Conservation (phyloP, 2,797 vertebrate species). For the Manis javanica region DNA sequence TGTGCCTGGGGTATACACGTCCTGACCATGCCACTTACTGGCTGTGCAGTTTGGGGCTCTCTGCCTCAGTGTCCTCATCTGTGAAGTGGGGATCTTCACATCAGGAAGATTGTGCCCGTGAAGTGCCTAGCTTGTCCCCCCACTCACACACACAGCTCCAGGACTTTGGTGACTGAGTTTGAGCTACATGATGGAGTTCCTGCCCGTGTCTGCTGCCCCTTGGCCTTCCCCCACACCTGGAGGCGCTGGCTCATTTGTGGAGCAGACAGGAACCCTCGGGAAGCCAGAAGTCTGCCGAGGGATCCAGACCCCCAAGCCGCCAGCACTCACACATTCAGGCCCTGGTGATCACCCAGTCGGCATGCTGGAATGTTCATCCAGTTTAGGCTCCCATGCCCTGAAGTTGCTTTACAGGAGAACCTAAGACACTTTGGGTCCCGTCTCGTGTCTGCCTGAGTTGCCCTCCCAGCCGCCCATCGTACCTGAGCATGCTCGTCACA, state of each 20-base stretch:
- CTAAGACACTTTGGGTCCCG: not conserved
- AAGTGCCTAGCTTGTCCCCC: not conserved
- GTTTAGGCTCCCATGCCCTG: not conserved
- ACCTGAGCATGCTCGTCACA: not conserved
- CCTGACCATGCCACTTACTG: not conserved
- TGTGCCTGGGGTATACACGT: not conserved
- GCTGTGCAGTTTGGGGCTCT: not conserved
- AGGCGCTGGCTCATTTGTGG: not conserved
- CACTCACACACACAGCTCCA: not conserved
- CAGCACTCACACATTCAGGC: accelerated
- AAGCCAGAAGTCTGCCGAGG: not conserved
- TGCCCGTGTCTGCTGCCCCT: accelerated
- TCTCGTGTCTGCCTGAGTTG: not conserved
- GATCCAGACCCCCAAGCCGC: not conserved
- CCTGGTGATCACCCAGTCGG: accelerated
- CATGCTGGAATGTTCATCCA: not conserved
- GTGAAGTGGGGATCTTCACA: not conserved
- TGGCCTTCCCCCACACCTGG: not conserved
- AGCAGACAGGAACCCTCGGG: not conserved
- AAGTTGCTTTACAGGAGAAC: not conserved
- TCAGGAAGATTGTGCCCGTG: not conserved
- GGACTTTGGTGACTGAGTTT: not conserved
- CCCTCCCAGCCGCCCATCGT: accelerated
- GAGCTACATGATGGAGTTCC: too few species aligned
- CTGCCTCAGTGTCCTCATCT: not conserved